These are phyloP conservation scores for Scelioninae gen. 2 DNA, from an alignment of 2,888 invertebrate species.

Conservation along the genomic window DNA sequence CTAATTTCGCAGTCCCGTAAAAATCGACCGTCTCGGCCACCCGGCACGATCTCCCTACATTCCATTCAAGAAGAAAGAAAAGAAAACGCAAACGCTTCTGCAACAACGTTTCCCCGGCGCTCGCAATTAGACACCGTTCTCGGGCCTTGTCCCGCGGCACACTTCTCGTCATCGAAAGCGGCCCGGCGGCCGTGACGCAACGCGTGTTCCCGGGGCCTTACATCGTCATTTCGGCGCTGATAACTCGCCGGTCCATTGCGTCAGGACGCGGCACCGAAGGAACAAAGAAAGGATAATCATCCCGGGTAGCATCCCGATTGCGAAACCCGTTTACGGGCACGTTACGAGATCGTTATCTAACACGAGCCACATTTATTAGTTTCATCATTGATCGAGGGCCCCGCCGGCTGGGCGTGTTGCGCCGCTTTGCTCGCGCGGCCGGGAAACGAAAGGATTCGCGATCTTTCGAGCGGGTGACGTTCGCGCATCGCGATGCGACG, in stretches of 20 bases:
- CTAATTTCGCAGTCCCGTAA: no score
- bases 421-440: slow-evolving; percentile 30
- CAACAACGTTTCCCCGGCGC: no score
- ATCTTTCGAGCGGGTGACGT: slow-evolving; percentile 47
- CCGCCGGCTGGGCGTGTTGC: slow-evolving; percentile 50
- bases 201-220: slow-evolving; percentile 16
- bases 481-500: slow-evolving; percentile 56
- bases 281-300: slow-evolving; percentile 63
- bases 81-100: no score
- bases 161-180: slow-evolving; percentile 23
- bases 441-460: slow-evolving; percentile 53
- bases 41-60: no score
- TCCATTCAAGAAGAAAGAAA: no score
- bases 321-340: slow-evolving; percentile 52
- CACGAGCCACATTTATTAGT: slow-evolving; percentile 58
- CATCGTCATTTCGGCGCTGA: slow-evolving; percentile 43
- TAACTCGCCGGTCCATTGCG: slow-evolving; percentile 55
- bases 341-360: slow-evolving; percentile 59
- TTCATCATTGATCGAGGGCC: slow-evolving; percentile 53
- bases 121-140: no score
- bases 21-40: no score
- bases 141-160: background rate
- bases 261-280: slow-evolving; percentile 53
- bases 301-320: slow-evolving; percentile 58
- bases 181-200: slow-evolving; percentile 21